Percentiles rank a stretch among this genome's conserved stretches.
These are phyloP conservation scores for Tachycineta bicolor DNA, from an alignment of 2,113 vertebrate genomes.

Conservation along the genomic window DNA sequence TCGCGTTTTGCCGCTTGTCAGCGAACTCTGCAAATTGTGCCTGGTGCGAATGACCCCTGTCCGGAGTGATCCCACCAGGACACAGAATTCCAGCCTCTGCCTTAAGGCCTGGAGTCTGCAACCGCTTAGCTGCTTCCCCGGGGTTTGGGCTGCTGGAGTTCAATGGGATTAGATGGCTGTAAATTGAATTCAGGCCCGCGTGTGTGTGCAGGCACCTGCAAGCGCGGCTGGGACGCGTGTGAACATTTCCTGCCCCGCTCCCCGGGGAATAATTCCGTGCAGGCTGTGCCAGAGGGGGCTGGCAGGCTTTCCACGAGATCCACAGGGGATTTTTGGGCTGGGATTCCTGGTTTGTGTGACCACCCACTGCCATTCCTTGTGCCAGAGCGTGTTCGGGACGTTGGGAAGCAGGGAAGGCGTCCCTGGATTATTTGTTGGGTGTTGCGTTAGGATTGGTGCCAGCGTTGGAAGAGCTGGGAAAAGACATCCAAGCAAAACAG, in stretches of 20 bases:
- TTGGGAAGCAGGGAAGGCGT: neutral
- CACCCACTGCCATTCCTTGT: neutral
- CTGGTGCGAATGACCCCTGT: neutral
- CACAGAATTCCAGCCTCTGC: neutral
- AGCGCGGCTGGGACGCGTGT: neutral
- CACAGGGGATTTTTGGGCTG: neutral
- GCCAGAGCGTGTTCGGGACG: neutral
- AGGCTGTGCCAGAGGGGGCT: neutral
- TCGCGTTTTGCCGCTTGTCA: neutral
- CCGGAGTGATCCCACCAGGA: neutral
- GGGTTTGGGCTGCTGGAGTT: neutral
- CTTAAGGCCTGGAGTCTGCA: neutral
- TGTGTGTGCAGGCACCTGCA: neutral
- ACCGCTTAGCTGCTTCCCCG: accelerated
- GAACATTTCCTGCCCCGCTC: neutral
- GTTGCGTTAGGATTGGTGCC: neutral
- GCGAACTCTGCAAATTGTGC: neutral
- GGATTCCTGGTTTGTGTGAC: neutral
- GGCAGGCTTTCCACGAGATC: neutral
- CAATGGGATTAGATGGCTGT: neutral
- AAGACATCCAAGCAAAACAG: neutral
- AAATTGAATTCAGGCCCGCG: neutral
- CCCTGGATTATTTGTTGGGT: neutral
- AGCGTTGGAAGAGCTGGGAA: neutral
- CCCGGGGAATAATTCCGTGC: neutral